These are phyloP conservation scores for Dendrolimus punctatus DNA, from an alignment of 1,140 invertebrate species.

Conservation along the genomic window DNA sequence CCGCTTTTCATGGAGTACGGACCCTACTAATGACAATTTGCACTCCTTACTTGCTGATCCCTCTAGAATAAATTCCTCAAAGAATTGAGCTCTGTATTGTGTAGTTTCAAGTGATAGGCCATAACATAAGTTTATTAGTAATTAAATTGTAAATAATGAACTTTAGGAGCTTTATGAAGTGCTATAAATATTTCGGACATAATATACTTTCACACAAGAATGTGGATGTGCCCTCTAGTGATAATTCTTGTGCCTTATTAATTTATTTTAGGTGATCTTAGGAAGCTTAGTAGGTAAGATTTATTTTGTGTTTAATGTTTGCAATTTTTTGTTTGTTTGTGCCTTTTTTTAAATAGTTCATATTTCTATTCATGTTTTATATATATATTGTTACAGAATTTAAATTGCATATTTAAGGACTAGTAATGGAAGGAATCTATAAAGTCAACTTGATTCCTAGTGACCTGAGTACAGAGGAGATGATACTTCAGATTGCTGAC, in stretches of 20 bases:
- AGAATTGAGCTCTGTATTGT: conserved; percentile 40
- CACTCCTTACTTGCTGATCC: conserved; percentile 51
- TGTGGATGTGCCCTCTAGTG: conserved; percentile 56
- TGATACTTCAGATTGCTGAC: conserved; percentile 89
- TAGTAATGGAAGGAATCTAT: conserved; percentile 67
- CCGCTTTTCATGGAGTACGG: conserved; percentile 63
- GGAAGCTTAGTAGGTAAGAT: conserved; percentile 57
- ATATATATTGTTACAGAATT: conserved; percentile 43
- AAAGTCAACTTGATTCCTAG: conserved; percentile 78
- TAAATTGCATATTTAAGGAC: conserved; percentile 16
- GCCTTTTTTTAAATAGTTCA: too few species aligned
- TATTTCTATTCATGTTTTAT: too few species aligned
- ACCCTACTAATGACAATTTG: conserved; percentile 60
- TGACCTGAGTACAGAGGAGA: conserved; percentile 87
- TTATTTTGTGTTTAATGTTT: not conserved
- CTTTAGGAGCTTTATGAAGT: conserved; percentile 44
- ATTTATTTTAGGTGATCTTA: conserved; percentile 67
- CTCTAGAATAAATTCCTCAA: conserved; percentile 35
- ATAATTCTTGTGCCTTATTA: conserved; percentile 70
- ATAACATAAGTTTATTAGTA: conserved; percentile 22
- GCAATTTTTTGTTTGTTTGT: too few species aligned
- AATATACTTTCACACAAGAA: conserved; percentile 44
- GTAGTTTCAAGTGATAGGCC: conserved; percentile 38
- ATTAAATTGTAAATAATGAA: conserved; percentile 50
- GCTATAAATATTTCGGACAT: conserved; percentile 44